Base-by-base conservation (phyloP, 2,797 vertebrate species). In the Malacoctenus gilli region DNA sequence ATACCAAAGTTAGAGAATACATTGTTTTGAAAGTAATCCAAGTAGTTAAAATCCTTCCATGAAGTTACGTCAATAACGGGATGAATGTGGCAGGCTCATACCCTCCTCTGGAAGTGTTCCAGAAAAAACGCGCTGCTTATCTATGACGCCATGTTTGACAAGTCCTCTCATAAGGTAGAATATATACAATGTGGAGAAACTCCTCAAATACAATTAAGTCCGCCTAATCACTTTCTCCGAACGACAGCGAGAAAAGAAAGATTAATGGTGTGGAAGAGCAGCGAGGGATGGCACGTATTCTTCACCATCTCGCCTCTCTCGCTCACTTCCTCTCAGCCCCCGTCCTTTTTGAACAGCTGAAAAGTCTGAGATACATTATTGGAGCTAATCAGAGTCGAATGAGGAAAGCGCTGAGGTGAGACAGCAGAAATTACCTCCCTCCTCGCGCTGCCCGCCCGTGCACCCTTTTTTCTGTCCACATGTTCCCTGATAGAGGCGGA, bases 381-480 rank as follows among this genome's bases (percentile, higher is more conserved):
- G 91, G 89, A 95, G 85, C 89, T 95, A 95, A 97, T 94, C 92
- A 93, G 91, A 92, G 87, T 89, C 85, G 93, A 94, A 95, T 96
- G 92, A 94, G 90, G 92, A 94, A 94, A 92, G 92, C 89, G 90
- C 86, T 91, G 92, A 93, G 94, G 94, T 93, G 93, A 94, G 93
- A 94, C 93, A 75, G 83, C 75, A 89, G 90, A 93, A 94, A 95
- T 95, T 91, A 91, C 91, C 92, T 94, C 83, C 69, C 84, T 75
- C 79, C 83, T 84, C 81, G 82, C 86, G 60, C 88, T 84, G 86
- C 63, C 88, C 84, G 84, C 89, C 86, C 88, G 80, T 68, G 75
- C 87, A 88, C 91, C 84, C 85, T 57, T 68, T 81, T n/a, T 78
- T 86, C 70, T 68, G 75, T 86, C 75, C 77, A 63, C 68, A 49